Base-by-base conservation (phyloP, 2,888 invertebrate species). In the Eristalis arbustorum region DNA sequence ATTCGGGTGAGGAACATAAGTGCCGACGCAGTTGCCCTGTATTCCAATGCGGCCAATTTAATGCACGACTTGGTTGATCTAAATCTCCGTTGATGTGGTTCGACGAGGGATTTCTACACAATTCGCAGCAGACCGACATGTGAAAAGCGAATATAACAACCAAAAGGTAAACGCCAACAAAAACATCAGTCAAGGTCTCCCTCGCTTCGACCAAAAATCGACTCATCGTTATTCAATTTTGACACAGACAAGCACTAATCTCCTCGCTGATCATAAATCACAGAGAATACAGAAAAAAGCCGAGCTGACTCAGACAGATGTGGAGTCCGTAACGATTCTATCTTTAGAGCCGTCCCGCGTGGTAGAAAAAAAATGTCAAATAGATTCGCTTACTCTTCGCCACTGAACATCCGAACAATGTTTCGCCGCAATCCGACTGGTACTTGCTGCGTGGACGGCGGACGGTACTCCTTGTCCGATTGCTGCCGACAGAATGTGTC, bases 351-450 rank as follows among this genome's bases (percentile, higher is more conserved):
- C 18, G 18, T 5, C 10, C 34, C 11, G 8, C n/a, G 10, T 49
- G 8, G 0, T 8, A 1, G 49, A 49, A 18, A 49, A 49, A 49
- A 49, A 18, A 59, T 23, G n/a, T n/a, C n/a, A 67, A 66, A 68
- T 31, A 73, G 37, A 4, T 25, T 69, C 77, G 91, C 92, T 92
- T 90, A 92, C 92, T 92, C 92, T 91, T 92, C 92, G 88, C 92
- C 92, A 89, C 92, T 92, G 88, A 92, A 92, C 92, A 92, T 92
- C 88, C 92, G 89, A 68, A 92, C 90, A 82, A 92, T 92, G 85
- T 91, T 91, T 37, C 90, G 90, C 37, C 92, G 90, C 63, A 92
- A 89, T 83, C 90, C 90, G 34, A 90, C 90, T 22, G 90, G 91
- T 80, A 91, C 90, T 80, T 89, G 61, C 81, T 88, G 79, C 0